phyloP scores from a whole-genome alignment of 2,888 invertebrate species.

The Pristionchus maxplancki region DNA sequence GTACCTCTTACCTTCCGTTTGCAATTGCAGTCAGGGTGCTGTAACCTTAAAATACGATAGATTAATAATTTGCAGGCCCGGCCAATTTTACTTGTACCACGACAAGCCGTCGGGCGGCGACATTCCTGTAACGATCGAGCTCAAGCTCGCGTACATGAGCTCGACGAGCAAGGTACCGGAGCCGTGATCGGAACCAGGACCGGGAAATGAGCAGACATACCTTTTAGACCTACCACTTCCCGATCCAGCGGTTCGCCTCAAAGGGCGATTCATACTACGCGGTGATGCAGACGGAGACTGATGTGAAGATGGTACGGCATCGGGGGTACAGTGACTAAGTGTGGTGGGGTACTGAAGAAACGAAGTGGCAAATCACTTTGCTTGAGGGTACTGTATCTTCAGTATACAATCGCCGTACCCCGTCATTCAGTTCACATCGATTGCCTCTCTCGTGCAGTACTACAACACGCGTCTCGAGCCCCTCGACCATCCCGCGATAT shows the following conservation, averaged over 20 bases:
- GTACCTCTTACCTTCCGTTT: too few relatives aligned
- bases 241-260: slow-evolving; percentile 34
- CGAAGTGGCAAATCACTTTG: too few relatives aligned
- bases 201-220: not conserved
- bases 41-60: not conserved
- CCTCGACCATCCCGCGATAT: not conserved
- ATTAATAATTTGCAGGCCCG: not conserved
- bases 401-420: not conserved
- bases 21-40: too few relatives aligned
- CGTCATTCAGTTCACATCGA: not conserved
- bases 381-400: too few relatives aligned
- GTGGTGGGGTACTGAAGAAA: too few relatives aligned
- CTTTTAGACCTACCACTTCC: slow-evolving; percentile 31
- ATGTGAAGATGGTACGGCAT: slow-evolving; percentile 37
- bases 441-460: slow-evolving; percentile 25
- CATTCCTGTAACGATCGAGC: slow-evolving; percentile 32
- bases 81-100: slow-evolving; percentile 26
- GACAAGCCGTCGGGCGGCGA: slow-evolving; percentile 20
- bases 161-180: slow-evolving; percentile 42
- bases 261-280: slow-evolving; percentile 23
- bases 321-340: too few relatives aligned
- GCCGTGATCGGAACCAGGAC: not conserved
- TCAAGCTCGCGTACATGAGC: slow-evolving; percentile 41
- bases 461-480: slow-evolving; percentile 35
- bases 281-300: slow-evolving; percentile 30